Conservation (phyloP, 1,140 invertebrate genomes). For the Asobara japonica region DNA sequence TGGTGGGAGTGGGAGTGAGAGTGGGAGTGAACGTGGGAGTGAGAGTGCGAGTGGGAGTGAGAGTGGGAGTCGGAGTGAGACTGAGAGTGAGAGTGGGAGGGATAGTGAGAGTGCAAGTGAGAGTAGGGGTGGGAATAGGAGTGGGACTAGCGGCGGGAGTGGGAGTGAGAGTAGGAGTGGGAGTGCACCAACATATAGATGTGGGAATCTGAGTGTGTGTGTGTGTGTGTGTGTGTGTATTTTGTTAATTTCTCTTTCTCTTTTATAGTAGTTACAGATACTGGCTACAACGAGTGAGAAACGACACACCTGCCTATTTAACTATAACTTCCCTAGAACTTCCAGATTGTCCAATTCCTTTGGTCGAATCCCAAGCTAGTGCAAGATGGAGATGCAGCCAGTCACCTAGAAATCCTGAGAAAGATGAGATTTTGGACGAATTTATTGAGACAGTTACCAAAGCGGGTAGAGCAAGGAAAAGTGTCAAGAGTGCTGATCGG, state of each 20-base stretch:
- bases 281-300: constrained; percentile 51
- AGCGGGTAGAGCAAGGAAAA: constrained; percentile 21
- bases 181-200: too few relatives aligned
- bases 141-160: too few relatives aligned
- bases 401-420: constrained; percentile 33
- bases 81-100: too few relatives aligned
- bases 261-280: constrained; percentile 49
- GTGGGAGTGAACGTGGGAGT: too few relatives aligned
- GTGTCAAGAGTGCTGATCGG: constrained; percentile 22
- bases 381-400: constrained; percentile 37
- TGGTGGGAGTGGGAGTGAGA: too few relatives aligned
- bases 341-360: constrained; percentile 56
- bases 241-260: constrained; percentile 16
- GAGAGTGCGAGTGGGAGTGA: too few relatives aligned
- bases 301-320: constrained; percentile 53
- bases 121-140: too few relatives aligned
- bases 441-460: constrained; percentile 47
- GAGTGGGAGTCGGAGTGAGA: too few relatives aligned
- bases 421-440: constrained; percentile 48
- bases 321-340: constrained; percentile 57
- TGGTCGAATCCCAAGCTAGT: constrained; percentile 55
- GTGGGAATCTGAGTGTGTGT: too few relatives aligned
- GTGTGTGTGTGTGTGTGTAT: too few relatives aligned
- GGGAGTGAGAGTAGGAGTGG: too few relatives aligned
- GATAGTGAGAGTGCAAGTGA: too few relatives aligned